phyloP scores from a whole-genome alignment of 2,888 invertebrate genomes.

The Dasypogon diadema region DNA sequence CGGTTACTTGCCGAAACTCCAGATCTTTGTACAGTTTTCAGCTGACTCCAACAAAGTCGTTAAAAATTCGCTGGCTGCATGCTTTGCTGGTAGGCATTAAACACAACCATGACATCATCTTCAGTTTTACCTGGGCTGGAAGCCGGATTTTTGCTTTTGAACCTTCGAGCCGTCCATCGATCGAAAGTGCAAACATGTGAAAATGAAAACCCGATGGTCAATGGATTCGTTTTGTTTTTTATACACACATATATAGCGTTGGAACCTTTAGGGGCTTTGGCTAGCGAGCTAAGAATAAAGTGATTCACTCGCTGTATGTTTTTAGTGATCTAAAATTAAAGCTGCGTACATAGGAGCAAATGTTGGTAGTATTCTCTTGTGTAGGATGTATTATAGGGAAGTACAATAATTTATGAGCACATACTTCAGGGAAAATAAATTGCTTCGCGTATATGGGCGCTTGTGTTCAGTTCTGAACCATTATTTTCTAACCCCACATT shows the following conservation, averaged over 20 bases:
- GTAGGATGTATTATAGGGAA: slow-evolving; percentile 24
- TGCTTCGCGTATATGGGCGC: slow-evolving; percentile 1
- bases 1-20: slow-evolving; percentile 31
- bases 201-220: slow-evolving; percentile 32
- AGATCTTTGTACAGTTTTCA: background rate
- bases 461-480: background rate
- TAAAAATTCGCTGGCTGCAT: slow-evolving; percentile 16
- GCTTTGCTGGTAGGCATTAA: background rate
- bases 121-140: slow-evolving; percentile 29
- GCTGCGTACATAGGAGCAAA: background rate
- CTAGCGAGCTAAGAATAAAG: background rate
- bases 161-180: slow-evolving; percentile 7
- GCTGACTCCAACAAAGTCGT: slow-evolving; percentile 12
- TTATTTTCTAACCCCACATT: no score
- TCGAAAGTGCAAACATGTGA: slow-evolving; percentile 37
- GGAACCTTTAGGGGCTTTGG: background rate
- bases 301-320: background rate
- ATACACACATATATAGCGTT: background rate
- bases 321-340: slow-evolving; percentile 16
- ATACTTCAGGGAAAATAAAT: slow-evolving; percentile 18
- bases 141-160: slow-evolving; percentile 27
- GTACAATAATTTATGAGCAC: slow-evolving; percentile 36
- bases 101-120: slow-evolving; percentile 33
- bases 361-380: slow-evolving; percentile 15
- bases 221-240: background rate